Evolutionary conservation across 1,140 invertebrate species (phyloP), one percentile per base, ranked within the genome.

Genomic region (Melanaphis sacchari): DNA sequence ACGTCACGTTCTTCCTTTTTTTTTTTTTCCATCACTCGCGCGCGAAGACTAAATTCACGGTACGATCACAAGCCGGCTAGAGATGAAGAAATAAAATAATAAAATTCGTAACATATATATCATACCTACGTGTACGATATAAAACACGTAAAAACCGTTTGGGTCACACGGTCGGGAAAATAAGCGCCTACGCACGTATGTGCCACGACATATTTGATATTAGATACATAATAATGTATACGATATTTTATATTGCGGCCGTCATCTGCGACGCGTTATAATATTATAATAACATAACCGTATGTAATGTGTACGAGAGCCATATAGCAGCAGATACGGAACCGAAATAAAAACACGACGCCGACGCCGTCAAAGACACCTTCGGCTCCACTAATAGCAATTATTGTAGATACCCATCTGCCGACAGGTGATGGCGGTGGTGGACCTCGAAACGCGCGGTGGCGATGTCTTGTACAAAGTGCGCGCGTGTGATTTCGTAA

Each of bases 331-430:
- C 59, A 38, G 22, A 90, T 84, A 84, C 41, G 24, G n/a, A 40
- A 59, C 38, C 40, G 89, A 90, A 90, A 59, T 49, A 66, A 90
- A 90, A 90, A 66, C 89, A 66, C 38, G 89, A 41, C 38, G 40
- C 24, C 40, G 90, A 22, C 90, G 36, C 91, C 91, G 91, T 82
- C 91, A 93, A 93, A 93, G 91, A 93, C 91, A 93, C 91, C 91
- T 93, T 93, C 91, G 81, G 76, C 91, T 93, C 91, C n/a, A 24
- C 59, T 76, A 76, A 76, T 76, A 76, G n/a, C 59, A 84, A 85
- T 84, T 84, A 84, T 84, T 84, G 91, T 85, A 93, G 91, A 93
- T 93, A 93, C n/a, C 46, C 91, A 93, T 93, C 91, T 93, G 91
- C 91, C 91, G 91, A 93, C 91, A 93, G 91, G 91, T 93, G 91